Base-by-base conservation (phyloP, 2,113 vertebrate genomes). In the Platycercus adscitus region DNA sequence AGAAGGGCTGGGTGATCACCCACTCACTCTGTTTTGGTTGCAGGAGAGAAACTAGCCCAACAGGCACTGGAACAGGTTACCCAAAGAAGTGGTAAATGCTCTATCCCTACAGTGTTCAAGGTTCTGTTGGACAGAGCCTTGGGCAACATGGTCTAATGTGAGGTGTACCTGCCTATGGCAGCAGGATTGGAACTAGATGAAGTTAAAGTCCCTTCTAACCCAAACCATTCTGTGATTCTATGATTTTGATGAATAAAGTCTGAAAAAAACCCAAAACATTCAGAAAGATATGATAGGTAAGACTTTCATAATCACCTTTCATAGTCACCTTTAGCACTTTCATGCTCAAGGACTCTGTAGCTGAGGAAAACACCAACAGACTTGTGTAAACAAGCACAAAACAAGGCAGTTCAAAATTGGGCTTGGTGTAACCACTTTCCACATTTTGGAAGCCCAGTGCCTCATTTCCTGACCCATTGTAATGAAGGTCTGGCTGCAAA, bases 221-320 rank as follows among this genome's bases (percentile, higher is more conserved):
- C 56, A 35, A 58, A 35, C 33, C 21, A 58, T 58, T 58, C 56
- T 58, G 21, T 58, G 33, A 58, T 35, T 58, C 56, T 24, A 35
- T 58, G 21, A 50, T 81, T 91, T 78, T n/a, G 44, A 65, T 75
- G 23, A 96, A 80, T n/a, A 55, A 88, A 73, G 29, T 52, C 31
- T 72, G 35, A 20, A 43, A 71, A 93, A 94, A 75, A 68, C 7
- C 37, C 37, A 49, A 41, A 18, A 7, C 7, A 64, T 58, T 63
- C 50, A 66, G 82, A 88, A 75, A 53, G 3, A 33, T 47, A 6
- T 3, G 65, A 5, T 64, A 80, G 20, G 7, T 37, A 19, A 24
- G 13, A 63, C 53, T 37, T 64, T 50, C 13, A 8, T 18, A 26
- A 14, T 20, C 11, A 37, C 16, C 13, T 69, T 83, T 61, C 41